A percentile compares a stretch with the other conserved stretches of the same genome.
These are phyloP conservation scores for Chelonus formosanus DNA, from an alignment of 2,888 invertebrate species.

Conservation along the genomic window DNA sequence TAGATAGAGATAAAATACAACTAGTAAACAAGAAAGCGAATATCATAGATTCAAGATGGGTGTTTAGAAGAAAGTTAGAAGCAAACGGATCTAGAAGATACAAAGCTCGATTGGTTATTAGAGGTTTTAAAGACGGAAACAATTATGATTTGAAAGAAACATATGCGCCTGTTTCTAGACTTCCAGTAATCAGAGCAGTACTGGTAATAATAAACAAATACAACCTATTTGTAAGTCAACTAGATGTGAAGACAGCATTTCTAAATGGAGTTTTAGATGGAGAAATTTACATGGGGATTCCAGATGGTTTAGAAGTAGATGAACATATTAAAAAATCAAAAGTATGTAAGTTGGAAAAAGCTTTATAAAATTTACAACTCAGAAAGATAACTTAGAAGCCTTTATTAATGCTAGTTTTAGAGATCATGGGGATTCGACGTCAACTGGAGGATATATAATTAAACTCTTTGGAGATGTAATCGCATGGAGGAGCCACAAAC, in stretches of 20 bases:
- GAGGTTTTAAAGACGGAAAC: slow-evolving; percentile 37
- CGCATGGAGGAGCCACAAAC: slow-evolving; percentile 36
- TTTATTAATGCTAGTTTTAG: slow-evolving; percentile 29
- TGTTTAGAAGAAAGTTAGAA: slow-evolving; percentile 35
- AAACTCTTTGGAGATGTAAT: slow-evolving; percentile 34
- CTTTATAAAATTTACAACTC: slow-evolving; percentile 23
- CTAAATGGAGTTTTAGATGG: slow-evolving; percentile 29
- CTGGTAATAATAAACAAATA: slow-evolving; percentile 34
- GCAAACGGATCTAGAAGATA: slow-evolving; percentile 7
- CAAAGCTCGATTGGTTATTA: slow-evolving; percentile 34
- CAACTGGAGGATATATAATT: slow-evolving; percentile 35
- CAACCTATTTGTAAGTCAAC: slow-evolving; percentile 22
- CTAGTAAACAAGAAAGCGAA: slow-evolving; percentile 28
- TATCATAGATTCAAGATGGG: slow-evolving; percentile 38
- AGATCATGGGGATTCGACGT: slow-evolving; percentile 31
- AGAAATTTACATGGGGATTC: slow-evolving; percentile 32
- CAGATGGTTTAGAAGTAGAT: slow-evolving; percentile 35
- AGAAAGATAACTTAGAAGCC: slow-evolving; percentile 19
- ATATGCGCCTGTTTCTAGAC: slow-evolving; percentile 37
- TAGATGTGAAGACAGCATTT: slow-evolving; percentile 36
- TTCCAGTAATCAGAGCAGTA: slow-evolving; percentile 31
- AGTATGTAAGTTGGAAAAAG: not conserved
- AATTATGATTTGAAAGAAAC: slow-evolving; percentile 35
- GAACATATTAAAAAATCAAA: slow-evolving; percentile 7
- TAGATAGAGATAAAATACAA: slow-evolving; percentile 20